Evolutionary conservation across 2,113 vertebrate species (phyloP), one percentile per base, ranked within the genome.

Genomic region (Macaca mulatta): DNA sequence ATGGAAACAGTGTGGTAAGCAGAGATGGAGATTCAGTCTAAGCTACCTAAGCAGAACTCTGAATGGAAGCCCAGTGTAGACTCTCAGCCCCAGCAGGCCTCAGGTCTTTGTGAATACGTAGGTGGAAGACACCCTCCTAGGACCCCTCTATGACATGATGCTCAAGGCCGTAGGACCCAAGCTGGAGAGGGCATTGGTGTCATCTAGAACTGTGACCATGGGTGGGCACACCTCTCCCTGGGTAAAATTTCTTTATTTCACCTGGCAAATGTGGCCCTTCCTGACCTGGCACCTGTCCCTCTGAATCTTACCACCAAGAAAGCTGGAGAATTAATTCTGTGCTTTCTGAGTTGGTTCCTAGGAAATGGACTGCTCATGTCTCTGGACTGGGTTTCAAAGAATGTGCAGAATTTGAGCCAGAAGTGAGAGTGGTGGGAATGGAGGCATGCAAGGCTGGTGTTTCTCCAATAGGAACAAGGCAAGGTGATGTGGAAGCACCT

Each of bases 291-390:
- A 61, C 64, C n/a, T 77, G 52, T 8, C 45, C 72, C 30, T 18
- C 22, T 10, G 52, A 45, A 2, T 55, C 18, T 40, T 27, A 27
- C 14, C 30, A 25, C 22, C 32, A 55, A 35, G 67, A 69, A 67
- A 79, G 22, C n/a, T 10, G 2, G 38, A n/a, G 22, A n/a, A 55
- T 14, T 17, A n/a, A 55, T 14, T 17, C 13, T 64, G 6, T 3
- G 14, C 6, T 25, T 23, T 82, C 22, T n/a, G 0, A 3, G 13
- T n/a, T 6, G 16, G 22, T 61, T 14, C 43, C 79, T n/a, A 20
- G 80, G 11, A 70, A 35, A 38, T 0, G 0, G 13, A 16, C 4
- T 23, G 0, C 13, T 27, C 6, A 1, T 8, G 7, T 4, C 77
- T 79, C 30, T 12, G 14, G 43, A 32, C 23, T 9, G 22, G 86